Evolutionary conservation across 2,113 vertebrate species (phyloP).

Genomic region (Platysternon megacephalum): DNA sequence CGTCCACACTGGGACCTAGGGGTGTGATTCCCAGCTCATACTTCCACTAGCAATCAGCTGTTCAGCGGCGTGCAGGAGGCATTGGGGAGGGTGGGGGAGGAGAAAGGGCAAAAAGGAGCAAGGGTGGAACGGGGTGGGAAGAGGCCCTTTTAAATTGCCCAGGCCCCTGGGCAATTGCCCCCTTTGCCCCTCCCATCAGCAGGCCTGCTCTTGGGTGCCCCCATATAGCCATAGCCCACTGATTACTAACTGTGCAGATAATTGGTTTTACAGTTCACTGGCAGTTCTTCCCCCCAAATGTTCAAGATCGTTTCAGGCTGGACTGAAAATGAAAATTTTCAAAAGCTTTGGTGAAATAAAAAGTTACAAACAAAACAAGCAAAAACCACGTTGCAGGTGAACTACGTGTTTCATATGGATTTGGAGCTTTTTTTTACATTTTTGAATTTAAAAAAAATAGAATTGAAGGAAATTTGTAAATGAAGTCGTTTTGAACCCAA

Average conservation of each 20-base stretch:
- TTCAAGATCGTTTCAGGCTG: neutral
- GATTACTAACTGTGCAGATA: neutral
- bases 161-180: no score
- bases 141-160: no score
- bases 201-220: no score
- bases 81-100: no score
- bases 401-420: neutral
- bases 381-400: neutral
- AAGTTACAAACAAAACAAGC: neutral
- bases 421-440: neutral
- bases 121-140: no score
- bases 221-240: neutral
- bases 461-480: neutral
- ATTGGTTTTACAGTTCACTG: neutral
- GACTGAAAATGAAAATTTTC: neutral
- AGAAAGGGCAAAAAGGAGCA: no score
- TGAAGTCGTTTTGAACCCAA: neutral
- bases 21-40: no score
- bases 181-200: no score
- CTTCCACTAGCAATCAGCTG: no score
- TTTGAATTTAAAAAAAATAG: neutral
- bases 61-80: no score
- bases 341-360: neutral
- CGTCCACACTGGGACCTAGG: no score
- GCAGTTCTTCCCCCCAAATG: neutral